Percentiles rank a stretch among this genome's conserved stretches.
Evolutionary conservation across 2,888 invertebrate species (phyloP).

Genomic region (Therioaphis trifolii): DNA sequence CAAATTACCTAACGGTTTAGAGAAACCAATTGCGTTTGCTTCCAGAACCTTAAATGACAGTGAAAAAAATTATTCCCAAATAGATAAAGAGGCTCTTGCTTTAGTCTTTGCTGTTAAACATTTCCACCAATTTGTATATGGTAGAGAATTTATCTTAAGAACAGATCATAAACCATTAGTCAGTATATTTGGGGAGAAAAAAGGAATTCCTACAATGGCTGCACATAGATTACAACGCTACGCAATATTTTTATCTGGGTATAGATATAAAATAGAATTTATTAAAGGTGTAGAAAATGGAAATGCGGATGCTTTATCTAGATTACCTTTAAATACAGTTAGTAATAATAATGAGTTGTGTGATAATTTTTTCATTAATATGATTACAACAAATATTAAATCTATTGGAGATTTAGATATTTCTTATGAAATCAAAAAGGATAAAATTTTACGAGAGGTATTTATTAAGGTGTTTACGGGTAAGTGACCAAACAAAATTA

Average conservation of each 20-base stretch:
- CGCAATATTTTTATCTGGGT: conserved; percentile 66
- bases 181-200: conserved; percentile 7
- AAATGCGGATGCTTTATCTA: conserved; percentile 64
- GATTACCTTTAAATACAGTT: conserved; percentile 51
- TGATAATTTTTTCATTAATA: no score
- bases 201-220: conserved; percentile 12
- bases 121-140: conserved; percentile 52
- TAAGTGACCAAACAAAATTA: no score
- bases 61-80: conserved; percentile 63
- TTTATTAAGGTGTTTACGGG: no score
- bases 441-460: no score
- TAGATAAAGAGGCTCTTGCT: conserved; percentile 63
- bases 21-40: conserved; percentile 53
- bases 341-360: no score
- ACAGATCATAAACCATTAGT: conserved; percentile 25
- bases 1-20: conserved; percentile 1
- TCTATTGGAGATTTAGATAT: no score
- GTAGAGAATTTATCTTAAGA: conserved; percentile 38
- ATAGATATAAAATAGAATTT: conserved; percentile 66
- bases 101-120: conserved; percentile 58
- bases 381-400: no score
- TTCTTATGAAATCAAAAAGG: no score
- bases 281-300: conserved; percentile 63
- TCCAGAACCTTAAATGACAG: conserved; percentile 51
- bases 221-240: conserved; percentile 39